Conservation (phyloP, 1,140 invertebrate genomes). For the Drosophila teissieri region DNA sequence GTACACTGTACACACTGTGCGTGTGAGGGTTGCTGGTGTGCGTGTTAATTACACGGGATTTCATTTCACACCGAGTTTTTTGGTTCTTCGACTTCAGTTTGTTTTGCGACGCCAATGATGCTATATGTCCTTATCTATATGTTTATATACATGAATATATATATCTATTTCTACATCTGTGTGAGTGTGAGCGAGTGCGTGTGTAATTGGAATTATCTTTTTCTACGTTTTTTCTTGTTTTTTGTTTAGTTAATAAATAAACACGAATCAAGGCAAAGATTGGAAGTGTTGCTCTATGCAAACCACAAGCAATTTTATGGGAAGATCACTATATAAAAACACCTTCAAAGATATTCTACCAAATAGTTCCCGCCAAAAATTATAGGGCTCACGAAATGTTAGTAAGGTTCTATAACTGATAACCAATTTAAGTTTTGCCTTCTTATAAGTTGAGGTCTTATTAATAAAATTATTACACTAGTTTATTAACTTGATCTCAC, state of each 20-base stretch:
- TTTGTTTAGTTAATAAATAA: constrained; percentile 23
- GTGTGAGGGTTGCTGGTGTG: constrained; percentile 41
- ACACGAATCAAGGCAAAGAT: background rate
- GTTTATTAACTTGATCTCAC: too few relatives aligned
- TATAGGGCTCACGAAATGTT: background rate
- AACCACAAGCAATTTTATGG: background rate
- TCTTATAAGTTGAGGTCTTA: too few relatives aligned
- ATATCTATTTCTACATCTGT: background rate
- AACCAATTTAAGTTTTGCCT: too few relatives aligned
- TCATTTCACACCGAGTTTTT: constrained; percentile 36
- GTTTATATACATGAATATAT: constrained; percentile 6
- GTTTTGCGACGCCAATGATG: constrained; percentile 72
- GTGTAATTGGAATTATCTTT: constrained; percentile 40
- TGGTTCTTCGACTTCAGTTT: constrained; percentile 65
- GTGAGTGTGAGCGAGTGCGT: constrained; percentile 21
- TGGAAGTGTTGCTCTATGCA: background rate
- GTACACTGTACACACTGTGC: constrained; percentile 57
- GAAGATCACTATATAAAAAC: too few relatives aligned
- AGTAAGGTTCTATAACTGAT: too few relatives aligned
- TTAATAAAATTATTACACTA: too few relatives aligned
- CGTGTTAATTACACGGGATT: constrained; percentile 58
- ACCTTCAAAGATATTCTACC: too few relatives aligned
- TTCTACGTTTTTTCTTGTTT: constrained; percentile 33
- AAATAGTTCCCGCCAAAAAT: constrained; percentile 25
- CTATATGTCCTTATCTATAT: constrained; percentile 22